Base-by-base conservation (phyloP, 64 coral and sea anemone species). In the Trachythela sp. region DNA sequence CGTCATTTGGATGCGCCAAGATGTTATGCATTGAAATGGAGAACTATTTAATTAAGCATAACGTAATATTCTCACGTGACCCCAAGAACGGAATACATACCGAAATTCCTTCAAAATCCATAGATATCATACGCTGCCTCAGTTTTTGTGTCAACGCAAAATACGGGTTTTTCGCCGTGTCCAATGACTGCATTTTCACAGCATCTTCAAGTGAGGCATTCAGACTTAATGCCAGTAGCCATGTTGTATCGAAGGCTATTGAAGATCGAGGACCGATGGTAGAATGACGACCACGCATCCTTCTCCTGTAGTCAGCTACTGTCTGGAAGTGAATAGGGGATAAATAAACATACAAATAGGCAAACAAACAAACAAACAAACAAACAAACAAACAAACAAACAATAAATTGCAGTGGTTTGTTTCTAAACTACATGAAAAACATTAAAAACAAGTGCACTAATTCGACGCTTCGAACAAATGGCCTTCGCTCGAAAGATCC, bases 221-320 rank as follows among this genome's bases (percentile, higher is more conserved):
- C 26, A 80, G 37, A 38, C 33, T 80, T 37, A 80, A 39, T 30
- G 75, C 75, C 75, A 80, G 15, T 13, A 80, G 33, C 75, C 75
- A 80, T 8, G 37, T 80, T 80, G 75, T 35, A 8, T 80, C 75
- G 75, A 80, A 80, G 30, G 75, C 75, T 30, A 80, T 80, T 64
- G 56, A 64, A 36, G 75, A 37, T 80, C 31, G 20, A 5, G 75
- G 14, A 36, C 0, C 20, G 9, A 20, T 10, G 35, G 35, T 18
- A 9, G 75, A 18, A 64, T 24, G 5, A 64, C 15, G 15, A 8
- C 26, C 26, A 7, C 24, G 17, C 56, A 64, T 64, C 26, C 24
- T 64, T 0, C 5, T 64, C 22, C 5, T 64, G 37, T 29, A 80
- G 20, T 80, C 75, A 18, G 31, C 34, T 17, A 35, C 30, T 29